Evolutionary conservation across 23 tunicate genomes (phyloP), one percentile per base, ranked within the genome.

Genomic region (Clavelina lepadiformis): DNA sequence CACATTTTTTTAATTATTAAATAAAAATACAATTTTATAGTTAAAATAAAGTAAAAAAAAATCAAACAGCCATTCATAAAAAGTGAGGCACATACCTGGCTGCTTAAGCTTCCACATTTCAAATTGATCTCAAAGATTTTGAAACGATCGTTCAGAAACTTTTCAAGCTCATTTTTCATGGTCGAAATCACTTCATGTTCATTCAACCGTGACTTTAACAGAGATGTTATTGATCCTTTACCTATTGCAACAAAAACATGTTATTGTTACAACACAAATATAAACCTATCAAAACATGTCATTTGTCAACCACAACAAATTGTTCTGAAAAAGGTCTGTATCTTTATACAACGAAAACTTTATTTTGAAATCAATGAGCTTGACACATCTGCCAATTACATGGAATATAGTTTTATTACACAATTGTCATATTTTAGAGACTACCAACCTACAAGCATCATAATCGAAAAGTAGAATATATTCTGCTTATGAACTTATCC

Each of bases 1-100:
- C n/a, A n/a, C n/a, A n/a, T n/a, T n/a, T n/a, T n/a, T n/a, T n/a
- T n/a, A n/a, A n/a, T n/a, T n/a, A n/a, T n/a, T n/a, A n/a, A n/a
- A n/a, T n/a, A n/a, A n/a, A n/a, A n/a, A n/a, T n/a, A n/a, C n/a
- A n/a, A n/a, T n/a, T n/a, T n/a, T n/a, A n/a, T 15, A 15, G 15
- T 44, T 44, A 11, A 11, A 15, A 44, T 44, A 15, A 44, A 44
- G 49, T 15, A 44, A 11, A 15, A 11, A 44, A 44, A 44, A 44
- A 44, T 44, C 15, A 11, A 15, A 44, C 49, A 44, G 49, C n/a
- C n/a, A n/a, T n/a, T n/a, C n/a, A n/a, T n/a, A n/a, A 53, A 53
- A 60, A 8, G 24, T 18, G 46, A 31, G 58, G 70, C 8, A 37
- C 59, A 4, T 25, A 67, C 73, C 63, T 67, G 30, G 35, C 63